Conservation (phyloP, 2,888 invertebrate species). For the Cosmopolites sordidus region DNA sequence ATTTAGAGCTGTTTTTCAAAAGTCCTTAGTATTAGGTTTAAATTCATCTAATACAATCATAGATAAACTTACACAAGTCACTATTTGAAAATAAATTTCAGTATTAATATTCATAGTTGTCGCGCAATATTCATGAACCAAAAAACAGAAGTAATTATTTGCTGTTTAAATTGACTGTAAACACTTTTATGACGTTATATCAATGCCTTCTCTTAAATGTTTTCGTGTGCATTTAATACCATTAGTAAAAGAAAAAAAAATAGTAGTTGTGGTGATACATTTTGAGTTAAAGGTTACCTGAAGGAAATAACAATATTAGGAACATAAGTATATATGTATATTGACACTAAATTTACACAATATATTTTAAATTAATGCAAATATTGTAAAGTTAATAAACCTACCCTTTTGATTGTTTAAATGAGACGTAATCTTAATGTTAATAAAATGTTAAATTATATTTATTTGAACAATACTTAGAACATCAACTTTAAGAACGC, state of each 20-base stretch:
- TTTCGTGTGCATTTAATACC: slow-evolving; percentile 2
- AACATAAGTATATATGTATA: slow-evolving; percentile 1
- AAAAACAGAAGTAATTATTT: no score
- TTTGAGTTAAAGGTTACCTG: slow-evolving; percentile 2
- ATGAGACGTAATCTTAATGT: background rate
- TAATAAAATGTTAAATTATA: no score
- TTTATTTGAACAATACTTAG: no score
- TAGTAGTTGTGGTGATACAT: background rate
- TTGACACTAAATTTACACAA: slow-evolving; percentile 1
- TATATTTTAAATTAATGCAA: slow-evolving; percentile 1
- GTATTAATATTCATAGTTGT: no score
- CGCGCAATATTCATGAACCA: no score
- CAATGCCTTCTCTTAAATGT: slow-evolving; percentile 1
- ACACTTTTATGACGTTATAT: slow-evolving; percentile 1
- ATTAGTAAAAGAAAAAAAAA: background rate
- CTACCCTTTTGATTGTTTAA: background rate
- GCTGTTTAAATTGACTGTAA: no score
- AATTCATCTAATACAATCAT: no score
- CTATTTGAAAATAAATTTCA: no score
- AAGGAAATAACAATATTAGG: background rate
- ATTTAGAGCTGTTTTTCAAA: no score
- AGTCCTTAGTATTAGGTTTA: no score
- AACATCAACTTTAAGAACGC: no score
- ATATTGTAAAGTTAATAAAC: background rate
- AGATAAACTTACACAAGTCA: no score